Percentiles rank a stretch among this genome's conserved stretches.
These are phyloP conservation scores for Phylloscopus trochilus DNA, from an alignment of 2,113 vertebrate genomes.

Conservation along the genomic window DNA sequence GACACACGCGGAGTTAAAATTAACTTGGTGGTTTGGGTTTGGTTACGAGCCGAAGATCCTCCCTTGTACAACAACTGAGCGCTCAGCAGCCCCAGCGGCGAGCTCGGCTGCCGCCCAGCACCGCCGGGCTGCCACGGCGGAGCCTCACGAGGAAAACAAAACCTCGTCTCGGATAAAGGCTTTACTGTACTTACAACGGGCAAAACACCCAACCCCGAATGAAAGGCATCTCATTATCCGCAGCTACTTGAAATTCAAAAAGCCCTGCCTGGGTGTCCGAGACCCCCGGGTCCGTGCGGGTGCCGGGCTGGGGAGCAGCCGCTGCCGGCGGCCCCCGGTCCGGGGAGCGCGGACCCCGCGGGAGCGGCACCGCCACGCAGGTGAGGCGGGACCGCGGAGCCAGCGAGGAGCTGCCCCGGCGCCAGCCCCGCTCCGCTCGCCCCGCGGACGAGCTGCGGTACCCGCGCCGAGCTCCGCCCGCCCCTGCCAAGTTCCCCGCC, in stretches of 20 bases:
- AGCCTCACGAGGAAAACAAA: background rate
- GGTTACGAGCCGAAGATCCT: background rate
- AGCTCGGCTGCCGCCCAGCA: background rate
- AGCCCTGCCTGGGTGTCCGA: background rate
- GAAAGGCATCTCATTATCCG: background rate
- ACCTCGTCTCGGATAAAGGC: background rate
- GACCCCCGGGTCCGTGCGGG: rapidly evolving
- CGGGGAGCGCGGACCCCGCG: background rate
- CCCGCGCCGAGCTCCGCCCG: no score
- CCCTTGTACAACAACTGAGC: background rate
- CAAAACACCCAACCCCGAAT: background rate
- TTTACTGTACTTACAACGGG: background rate
- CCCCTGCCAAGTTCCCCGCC: background rate
- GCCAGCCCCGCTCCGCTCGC: background rate
- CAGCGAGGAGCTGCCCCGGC: background rate
- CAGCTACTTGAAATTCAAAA: background rate
- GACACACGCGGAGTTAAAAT: background rate
- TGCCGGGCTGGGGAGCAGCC: background rate
- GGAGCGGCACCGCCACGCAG: background rate
- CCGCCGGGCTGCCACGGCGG: background rate
- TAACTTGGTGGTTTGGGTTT: background rate
- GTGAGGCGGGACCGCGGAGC: background rate
- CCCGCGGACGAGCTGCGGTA: background rate
- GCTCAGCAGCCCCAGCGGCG: background rate
- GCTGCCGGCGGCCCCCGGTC: background rate